These are phyloP conservation scores for Aspidiotus rigidus DNA, from an alignment of 2,888 invertebrate genomes.

Conservation along the genomic window DNA sequence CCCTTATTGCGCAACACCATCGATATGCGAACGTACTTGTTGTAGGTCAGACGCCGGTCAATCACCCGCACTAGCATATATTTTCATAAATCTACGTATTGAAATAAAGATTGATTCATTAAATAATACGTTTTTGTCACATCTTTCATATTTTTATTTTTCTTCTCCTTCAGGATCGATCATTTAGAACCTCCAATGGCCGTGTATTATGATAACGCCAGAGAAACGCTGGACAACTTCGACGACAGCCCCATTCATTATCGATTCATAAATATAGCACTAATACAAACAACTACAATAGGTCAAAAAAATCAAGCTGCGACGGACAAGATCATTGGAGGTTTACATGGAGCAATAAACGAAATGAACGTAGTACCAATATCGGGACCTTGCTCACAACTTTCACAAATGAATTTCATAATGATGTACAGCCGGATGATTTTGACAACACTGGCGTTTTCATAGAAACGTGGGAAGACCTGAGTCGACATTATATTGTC, in stretches of 20 bases:
- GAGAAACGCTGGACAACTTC: neutral
- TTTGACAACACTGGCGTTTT: neutral
- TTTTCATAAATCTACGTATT: too few species aligned
- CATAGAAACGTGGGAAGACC: neutral
- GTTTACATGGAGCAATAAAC: neutral
- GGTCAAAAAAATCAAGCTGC: neutral
- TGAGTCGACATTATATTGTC: neutral
- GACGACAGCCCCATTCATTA: neutral
- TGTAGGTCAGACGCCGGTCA: too few species aligned
- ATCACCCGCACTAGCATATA: too few species aligned
- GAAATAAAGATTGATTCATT: too few species aligned
- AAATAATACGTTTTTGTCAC: too few species aligned
- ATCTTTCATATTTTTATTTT: neutral
- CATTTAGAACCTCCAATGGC: neutral
- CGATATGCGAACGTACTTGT: too few species aligned
- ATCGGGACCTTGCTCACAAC: neutral
- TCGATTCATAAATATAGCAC: neutral
- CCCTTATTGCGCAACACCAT: slow-evolving; percentile 1
- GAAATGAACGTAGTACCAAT: neutral
- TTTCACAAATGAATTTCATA: neutral
- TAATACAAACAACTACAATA: neutral
- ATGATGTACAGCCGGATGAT: neutral
- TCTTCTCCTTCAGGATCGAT: neutral
- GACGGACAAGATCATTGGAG: neutral
- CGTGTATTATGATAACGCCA: neutral